Evolutionary conservation across 2,113 vertebrate genomes (phyloP).

Genomic region (Callospermophilus lateralis): DNA sequence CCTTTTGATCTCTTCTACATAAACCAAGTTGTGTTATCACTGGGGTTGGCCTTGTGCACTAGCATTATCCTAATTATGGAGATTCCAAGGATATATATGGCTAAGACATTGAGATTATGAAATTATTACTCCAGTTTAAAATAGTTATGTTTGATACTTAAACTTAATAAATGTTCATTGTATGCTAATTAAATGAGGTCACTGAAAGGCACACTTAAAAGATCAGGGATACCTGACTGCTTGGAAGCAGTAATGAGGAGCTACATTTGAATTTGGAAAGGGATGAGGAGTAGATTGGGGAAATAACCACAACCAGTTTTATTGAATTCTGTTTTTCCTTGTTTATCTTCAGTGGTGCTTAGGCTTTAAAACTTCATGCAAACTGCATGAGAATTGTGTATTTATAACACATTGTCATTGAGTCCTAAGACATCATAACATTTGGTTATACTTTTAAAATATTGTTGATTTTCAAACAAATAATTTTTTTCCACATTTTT

Average conservation of each 20-base stretch:
- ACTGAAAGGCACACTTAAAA: not conserved
- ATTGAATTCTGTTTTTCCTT: not conserved
- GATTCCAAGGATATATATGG: not conserved
- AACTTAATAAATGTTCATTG: not conserved
- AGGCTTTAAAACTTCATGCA: not conserved
- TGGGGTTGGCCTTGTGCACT: not conserved
- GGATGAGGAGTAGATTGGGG: not conserved
- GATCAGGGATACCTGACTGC: not conserved
- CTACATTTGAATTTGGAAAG: not conserved
- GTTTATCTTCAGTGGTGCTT: not conserved
- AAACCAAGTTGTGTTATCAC: not conserved
- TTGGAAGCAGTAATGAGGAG: not conserved
- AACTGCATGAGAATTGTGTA: not conserved
- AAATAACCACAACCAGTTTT: not conserved
- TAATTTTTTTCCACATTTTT: conserved; percentile 25
- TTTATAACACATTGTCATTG: not conserved
- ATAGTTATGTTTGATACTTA: not conserved
- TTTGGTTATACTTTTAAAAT: conserved; percentile 40
- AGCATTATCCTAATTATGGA: not conserved
- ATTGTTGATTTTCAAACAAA: not conserved
- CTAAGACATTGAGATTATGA: conserved; percentile 41
- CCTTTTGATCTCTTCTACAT: conserved; percentile 17
- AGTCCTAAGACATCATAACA: not conserved
- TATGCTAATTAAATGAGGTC: not conserved
- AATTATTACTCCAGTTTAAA: not conserved